phyloP scores from a whole-genome alignment of 2,888 invertebrate species.

The Epinotia brunnichana region DNA sequence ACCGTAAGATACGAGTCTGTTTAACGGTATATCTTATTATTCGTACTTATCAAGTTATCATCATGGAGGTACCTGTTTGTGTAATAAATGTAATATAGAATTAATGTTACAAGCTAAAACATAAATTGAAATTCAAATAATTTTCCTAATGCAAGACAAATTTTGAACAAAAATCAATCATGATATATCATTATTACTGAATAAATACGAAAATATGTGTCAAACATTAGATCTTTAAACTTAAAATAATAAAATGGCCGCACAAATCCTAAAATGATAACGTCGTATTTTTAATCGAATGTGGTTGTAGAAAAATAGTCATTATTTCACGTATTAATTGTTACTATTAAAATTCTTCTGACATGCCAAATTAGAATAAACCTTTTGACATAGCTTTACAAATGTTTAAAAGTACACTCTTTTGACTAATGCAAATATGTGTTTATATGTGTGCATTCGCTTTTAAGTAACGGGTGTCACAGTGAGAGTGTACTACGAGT shows the following conservation, averaged over 20 bases:
- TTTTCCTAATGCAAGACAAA: not conserved
- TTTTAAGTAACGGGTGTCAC: too few relatives aligned
- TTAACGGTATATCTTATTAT: not conserved
- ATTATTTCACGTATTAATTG: not conserved
- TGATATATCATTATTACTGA: not conserved
- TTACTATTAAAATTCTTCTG: conserved; percentile 13
- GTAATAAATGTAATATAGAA: not conserved
- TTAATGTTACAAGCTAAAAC: conserved; percentile 3
- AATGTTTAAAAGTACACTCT: conserved; percentile 41
- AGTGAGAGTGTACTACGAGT: too few relatives aligned
- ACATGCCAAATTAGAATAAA: conserved; percentile 39
- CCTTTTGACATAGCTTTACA: conserved; percentile 36
- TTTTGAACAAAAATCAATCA: not conserved
- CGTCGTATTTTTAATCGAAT: not conserved
- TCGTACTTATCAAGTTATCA: conserved; percentile 33
- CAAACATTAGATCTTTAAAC: not conserved
- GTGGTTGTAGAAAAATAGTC: not conserved
- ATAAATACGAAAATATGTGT: conserved; percentile 9
- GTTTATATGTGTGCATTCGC: conserved; percentile 9
- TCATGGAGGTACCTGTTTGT: conserved; percentile 15
- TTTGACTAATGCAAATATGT: conserved; percentile 38
- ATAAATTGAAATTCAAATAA: not conserved
- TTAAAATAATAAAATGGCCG: not conserved
- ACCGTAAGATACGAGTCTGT: not conserved
- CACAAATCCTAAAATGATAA: conserved; percentile 13